Percentiles rank a stretch among this genome's conserved stretches.
phyloP scores from a whole-genome alignment of 2,888 invertebrate genomes.

The Timema cristinae region DNA sequence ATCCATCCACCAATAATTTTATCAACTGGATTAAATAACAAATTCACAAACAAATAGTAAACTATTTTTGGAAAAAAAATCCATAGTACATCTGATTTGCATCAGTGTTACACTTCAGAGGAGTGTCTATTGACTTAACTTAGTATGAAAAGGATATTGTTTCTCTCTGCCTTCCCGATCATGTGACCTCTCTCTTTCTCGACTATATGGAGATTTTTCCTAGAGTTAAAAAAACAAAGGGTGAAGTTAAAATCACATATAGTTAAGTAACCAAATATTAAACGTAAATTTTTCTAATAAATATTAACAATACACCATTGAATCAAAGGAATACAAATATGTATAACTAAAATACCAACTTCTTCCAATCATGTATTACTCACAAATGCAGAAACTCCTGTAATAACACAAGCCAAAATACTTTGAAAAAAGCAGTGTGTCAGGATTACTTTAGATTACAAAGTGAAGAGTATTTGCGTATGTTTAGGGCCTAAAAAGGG shows the following conservation, averaged over 20 bases:
- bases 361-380: too few relatives aligned
- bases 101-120: too few relatives aligned
- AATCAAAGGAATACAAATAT: conserved; percentile 4
- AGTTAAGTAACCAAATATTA: background rate
- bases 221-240: conserved; percentile 45
- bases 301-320: conserved; percentile 3
- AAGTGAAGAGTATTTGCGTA: too few relatives aligned
- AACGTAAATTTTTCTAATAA: conserved; percentile 16
- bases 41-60: background rate
- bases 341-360: too few relatives aligned
- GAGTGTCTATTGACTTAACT: too few relatives aligned
- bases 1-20: too few relatives aligned
- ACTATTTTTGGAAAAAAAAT: background rate
- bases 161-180: conserved; percentile 73
- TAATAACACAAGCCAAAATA: too few relatives aligned
- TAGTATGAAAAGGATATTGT: conserved; percentile 69
- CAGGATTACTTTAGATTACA: too few relatives aligned
- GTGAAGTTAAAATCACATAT: too few relatives aligned
- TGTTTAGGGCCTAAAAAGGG: too few relatives aligned
- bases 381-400: too few relatives aligned
- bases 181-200: conserved; percentile 69
- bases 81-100: background rate
- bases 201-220: conserved; percentile 75
- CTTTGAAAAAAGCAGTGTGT: too few relatives aligned
- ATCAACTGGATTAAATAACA: background rate